Conservation (phyloP, 2,797 vertebrate genomes). For the Anas flavirostris region DNA sequence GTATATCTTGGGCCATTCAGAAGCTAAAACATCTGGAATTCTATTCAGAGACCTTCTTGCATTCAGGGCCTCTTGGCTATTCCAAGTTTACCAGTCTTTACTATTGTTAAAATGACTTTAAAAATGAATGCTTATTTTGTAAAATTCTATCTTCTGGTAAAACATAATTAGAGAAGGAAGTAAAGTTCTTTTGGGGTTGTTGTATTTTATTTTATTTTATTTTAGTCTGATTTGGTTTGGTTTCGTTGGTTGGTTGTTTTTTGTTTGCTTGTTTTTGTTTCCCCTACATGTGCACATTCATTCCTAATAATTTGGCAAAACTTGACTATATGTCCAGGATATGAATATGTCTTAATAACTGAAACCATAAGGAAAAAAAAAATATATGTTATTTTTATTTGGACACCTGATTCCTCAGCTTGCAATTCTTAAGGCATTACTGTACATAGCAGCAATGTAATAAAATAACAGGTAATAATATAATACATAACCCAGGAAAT, state of each 20-base stretch:
- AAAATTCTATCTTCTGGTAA: background rate
- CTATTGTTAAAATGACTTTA: background rate
- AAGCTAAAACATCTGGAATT: background rate
- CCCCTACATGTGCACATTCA: background rate
- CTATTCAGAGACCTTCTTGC: background rate
- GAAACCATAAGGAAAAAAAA: background rate
- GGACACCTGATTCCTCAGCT: background rate
- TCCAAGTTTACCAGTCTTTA: background rate
- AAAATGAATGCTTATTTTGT: background rate
- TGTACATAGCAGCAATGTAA: constrained; percentile 10
- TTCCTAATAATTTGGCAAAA: background rate
- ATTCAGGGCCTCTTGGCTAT: background rate
- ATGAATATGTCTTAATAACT: background rate
- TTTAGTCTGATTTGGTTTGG: too few relatives aligned
- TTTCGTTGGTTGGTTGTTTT: background rate
- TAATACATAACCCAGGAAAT: constrained; percentile 62
- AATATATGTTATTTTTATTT: background rate
- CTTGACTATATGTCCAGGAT: background rate
- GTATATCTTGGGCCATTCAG: background rate
- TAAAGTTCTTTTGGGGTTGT: background rate
- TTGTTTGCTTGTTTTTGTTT: background rate
- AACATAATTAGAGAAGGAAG: background rate
- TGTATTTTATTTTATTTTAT: too few relatives aligned
- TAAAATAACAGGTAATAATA: constrained; percentile 18
- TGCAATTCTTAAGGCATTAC: background rate